These are phyloP conservation scores for Lepidonotus clava DNA, from an alignment of 2,888 invertebrate genomes.

Conservation along the genomic window DNA sequence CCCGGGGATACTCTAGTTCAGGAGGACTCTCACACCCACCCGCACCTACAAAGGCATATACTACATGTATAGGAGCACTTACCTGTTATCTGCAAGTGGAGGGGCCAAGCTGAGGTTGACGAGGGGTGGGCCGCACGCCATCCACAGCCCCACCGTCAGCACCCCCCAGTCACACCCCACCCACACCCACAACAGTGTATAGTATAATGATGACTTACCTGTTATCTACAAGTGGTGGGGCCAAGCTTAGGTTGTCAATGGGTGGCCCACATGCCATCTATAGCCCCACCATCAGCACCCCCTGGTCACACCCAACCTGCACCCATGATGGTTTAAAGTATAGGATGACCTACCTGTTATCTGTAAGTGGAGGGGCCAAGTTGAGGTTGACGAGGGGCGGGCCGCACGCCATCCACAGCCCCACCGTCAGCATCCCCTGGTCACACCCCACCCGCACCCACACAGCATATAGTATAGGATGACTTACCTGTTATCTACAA, in stretches of 20 bases:
- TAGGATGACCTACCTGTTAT: too few relatives aligned
- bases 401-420: constrained; percentile 35
- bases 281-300: constrained; percentile 30
- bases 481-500: too few relatives aligned
- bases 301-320: constrained; percentile 15
- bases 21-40: too few relatives aligned
- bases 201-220: too few relatives aligned
- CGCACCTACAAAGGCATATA: too few relatives aligned
- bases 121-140: constrained; percentile 13
- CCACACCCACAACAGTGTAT: too few relatives aligned
- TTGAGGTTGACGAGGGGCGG: constrained; percentile 14
- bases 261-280: constrained; percentile 32
- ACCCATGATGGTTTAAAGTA: too few relatives aligned
- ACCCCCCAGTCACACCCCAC: constrained; percentile 9
- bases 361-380: too few relatives aligned
- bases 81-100: too few relatives aligned
- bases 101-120: constrained; percentile 19
- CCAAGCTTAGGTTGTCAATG: constrained; percentile 1
- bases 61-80: too few relatives aligned
- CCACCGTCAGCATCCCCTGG: constrained; percentile 30
- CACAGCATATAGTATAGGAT: too few relatives aligned
- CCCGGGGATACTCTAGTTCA: too few relatives aligned
- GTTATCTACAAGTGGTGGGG: neutral
- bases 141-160: constrained; percentile 46
- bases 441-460: constrained; percentile 30